Conservation (phyloP, 2,113 vertebrate genomes). For the Lagopus muta region DNA sequence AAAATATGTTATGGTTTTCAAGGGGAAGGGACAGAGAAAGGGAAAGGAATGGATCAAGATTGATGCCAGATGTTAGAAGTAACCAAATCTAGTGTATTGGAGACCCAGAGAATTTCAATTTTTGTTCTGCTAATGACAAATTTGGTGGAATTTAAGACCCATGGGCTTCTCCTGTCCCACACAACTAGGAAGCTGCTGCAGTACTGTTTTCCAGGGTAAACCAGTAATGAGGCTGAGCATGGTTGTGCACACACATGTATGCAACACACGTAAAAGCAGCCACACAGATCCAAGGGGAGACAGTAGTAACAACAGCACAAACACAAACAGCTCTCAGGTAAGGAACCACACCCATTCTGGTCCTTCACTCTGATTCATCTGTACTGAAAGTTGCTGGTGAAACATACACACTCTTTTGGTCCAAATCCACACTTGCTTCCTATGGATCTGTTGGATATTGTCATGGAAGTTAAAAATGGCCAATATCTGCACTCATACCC, state of each 20-base stretch:
- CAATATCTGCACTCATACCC: not conserved
- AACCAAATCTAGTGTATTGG: not conserved
- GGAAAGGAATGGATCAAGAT: not conserved
- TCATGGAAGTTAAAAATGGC: not conserved
- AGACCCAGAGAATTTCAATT: not conserved
- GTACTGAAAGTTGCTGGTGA: not conserved
- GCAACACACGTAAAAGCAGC: not conserved
- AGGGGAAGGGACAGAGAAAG: not conserved
- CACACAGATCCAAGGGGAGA: not conserved
- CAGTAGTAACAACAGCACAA: not conserved
- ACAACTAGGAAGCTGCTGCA: not conserved
- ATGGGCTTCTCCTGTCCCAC: not conserved
- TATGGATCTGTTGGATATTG: not conserved
- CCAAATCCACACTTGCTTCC: not conserved
- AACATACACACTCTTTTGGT: not conserved
- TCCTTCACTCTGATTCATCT: not conserved
- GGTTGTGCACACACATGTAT: not conserved
- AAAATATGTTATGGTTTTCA: not conserved
- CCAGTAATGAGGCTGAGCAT: not conserved
- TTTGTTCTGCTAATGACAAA: not conserved
- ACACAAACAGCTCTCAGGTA: not conserved
- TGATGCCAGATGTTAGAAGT: not conserved
- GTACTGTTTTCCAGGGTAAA: not conserved
- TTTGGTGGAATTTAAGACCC: not conserved
- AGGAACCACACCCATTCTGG: not conserved